Conservation (phyloP, 2,113 vertebrate species). For the Aegithalos caudatus region DNA sequence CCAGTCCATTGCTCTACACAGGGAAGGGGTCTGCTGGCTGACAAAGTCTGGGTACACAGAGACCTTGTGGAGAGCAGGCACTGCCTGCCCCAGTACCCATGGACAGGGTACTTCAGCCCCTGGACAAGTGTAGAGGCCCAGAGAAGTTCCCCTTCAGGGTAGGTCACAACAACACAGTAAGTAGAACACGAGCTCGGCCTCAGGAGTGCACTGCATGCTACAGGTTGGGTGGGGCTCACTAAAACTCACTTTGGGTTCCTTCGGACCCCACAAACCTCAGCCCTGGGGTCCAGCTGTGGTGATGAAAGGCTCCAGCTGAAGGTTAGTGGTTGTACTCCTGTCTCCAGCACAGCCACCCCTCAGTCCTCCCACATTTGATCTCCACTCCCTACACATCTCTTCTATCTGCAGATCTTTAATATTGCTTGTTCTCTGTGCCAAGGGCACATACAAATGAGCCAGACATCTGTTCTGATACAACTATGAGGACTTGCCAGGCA, state of each 20-base stretch:
- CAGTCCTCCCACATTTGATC: neutral
- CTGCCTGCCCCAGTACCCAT: neutral
- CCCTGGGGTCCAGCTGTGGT: neutral
- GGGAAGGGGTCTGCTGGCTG: neutral
- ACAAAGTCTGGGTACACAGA: neutral
- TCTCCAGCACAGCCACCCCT: neutral
- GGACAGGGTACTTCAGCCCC: neutral
- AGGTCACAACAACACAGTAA: no score
- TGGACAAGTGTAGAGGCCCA: neutral
- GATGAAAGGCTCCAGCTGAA: neutral
- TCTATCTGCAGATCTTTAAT: neutral
- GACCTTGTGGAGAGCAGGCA: neutral
- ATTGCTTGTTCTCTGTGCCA: neutral
- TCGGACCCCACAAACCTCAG: neutral
- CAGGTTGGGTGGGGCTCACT: neutral
- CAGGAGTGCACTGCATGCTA: neutral
- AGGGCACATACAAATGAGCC: accelerated
- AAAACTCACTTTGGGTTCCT: neutral
- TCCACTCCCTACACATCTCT: neutral
- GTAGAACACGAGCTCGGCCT: accelerated
- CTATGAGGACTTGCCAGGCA: neutral
- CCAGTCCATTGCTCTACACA: accelerated
- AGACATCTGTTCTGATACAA: neutral
- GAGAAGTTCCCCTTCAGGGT: neutral
- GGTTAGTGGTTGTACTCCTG: neutral